Evolutionary conservation across 2,113 vertebrate genomes (phyloP).

Genomic region (Coptodon bakossiorum): DNA sequence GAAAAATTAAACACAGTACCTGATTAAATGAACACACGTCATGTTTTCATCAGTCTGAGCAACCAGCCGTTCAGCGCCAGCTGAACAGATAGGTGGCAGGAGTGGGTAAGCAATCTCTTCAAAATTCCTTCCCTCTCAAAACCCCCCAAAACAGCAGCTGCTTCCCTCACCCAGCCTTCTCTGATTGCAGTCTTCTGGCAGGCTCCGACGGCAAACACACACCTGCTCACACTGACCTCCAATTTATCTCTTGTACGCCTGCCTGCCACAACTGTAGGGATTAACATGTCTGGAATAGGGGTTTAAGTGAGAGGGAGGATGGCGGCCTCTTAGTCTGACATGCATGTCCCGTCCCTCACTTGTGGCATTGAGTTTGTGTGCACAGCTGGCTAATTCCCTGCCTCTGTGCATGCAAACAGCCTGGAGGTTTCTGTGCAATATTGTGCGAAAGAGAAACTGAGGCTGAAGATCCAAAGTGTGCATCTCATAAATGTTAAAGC

Average conservation of each 20-base stretch:
- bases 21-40: not conserved
- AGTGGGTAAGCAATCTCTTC: slow-evolving; percentile 1
- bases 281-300: slow-evolving; percentile 55
- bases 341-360: slow-evolving; percentile 23
- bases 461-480: not conserved
- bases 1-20: not conserved
- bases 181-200: slow-evolving; percentile 49
- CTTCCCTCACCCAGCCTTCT: slow-evolving; percentile 33
- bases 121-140: not conserved
- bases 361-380: slow-evolving; percentile 20
- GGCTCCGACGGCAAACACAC: slow-evolving; percentile 29
- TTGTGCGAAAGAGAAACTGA: not conserved
- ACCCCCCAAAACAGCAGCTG: slow-evolving; percentile 52
- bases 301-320: slow-evolving; percentile 22
- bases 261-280: slow-evolving; percentile 49
- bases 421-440: not conserved
- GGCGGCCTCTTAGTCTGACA: slow-evolving; percentile 13
- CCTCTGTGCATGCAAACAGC: not conserved
- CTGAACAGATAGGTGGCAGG: slow-evolving; percentile 39
- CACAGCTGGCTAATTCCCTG: slow-evolving; percentile 40
- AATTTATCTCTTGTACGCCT: slow-evolving; percentile 20
- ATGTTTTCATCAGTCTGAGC: not conserved
- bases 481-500: not conserved
- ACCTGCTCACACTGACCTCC: slow-evolving; percentile 58
- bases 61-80: not conserved